Evolutionary conservation across 2,888 invertebrate genomes (phyloP).

Genomic region (Biston stratarius): DNA sequence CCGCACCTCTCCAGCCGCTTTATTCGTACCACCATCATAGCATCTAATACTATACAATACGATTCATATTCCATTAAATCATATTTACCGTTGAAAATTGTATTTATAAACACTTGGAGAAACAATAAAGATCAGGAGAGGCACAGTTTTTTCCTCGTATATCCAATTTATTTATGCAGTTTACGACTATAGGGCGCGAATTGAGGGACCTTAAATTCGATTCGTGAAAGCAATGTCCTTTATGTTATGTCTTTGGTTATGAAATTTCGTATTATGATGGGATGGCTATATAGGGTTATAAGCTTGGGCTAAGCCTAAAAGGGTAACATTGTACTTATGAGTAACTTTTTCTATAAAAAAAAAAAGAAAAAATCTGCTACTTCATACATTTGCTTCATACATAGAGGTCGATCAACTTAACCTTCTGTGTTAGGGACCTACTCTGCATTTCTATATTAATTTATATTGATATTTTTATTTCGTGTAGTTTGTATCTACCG

Average conservation of each 20-base stretch:
- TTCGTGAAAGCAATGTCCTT: slow-evolving; percentile 33
- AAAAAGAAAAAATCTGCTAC: too few relatives aligned
- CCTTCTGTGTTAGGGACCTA: too few relatives aligned
- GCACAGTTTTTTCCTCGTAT: slow-evolving; percentile 53
- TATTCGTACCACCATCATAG: slow-evolving; percentile 31
- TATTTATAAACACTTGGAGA: slow-evolving; percentile 52
- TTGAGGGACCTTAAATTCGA: slow-evolving; percentile 46
- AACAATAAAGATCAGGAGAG: slow-evolving; percentile 60
- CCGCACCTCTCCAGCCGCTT: slow-evolving; percentile 47
- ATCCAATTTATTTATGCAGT: slow-evolving; percentile 62
- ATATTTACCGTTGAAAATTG: slow-evolving; percentile 28
- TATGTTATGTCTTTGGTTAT: slow-evolving; percentile 19
- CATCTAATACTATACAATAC: slow-evolving; percentile 36
- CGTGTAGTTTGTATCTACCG: too few relatives aligned
- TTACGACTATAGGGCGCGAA: slow-evolving; percentile 57
- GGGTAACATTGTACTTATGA: too few relatives aligned
- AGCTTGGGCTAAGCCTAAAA: too few relatives aligned
- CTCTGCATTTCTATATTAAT: too few relatives aligned
- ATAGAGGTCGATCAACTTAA: too few relatives aligned
- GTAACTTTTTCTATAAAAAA: too few relatives aligned
- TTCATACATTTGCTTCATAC: too few relatives aligned
- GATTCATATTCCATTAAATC: slow-evolving; percentile 41
- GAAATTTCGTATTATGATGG: slow-evolving; percentile 24
- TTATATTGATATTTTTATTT: too few relatives aligned
- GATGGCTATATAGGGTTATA: neutral